Conservation (phyloP, 2,113 vertebrate genomes). For the Gavialis gangeticus region DNA sequence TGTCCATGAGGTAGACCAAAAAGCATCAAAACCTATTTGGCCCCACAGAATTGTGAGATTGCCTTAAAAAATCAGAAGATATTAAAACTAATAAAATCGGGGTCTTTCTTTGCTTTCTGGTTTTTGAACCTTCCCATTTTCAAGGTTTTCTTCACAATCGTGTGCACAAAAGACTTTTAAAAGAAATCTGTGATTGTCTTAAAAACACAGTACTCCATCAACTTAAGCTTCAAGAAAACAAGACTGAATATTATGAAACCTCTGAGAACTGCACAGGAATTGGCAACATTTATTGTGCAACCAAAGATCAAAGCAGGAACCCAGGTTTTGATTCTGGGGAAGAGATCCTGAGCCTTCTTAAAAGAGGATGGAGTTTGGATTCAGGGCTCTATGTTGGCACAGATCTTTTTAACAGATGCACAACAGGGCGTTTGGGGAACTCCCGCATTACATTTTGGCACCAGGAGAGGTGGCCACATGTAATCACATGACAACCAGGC, state of each 20-base stretch:
- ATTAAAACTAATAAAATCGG: neutral
- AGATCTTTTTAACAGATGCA: fast-evolving
- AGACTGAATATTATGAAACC: neutral
- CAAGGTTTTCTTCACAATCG: neutral
- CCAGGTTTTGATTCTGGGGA: neutral
- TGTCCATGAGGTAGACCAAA: neutral
- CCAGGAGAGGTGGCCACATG: neutral
- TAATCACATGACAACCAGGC: neutral
- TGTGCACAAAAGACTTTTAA: neutral
- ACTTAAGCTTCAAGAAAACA: neutral
- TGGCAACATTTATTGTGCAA: neutral
- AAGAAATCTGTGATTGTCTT: neutral
- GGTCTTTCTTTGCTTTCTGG: neutral
- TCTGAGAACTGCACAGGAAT: neutral
- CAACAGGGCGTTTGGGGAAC: neutral
- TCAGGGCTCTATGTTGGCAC: fast-evolving
- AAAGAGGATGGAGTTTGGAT: neutral
- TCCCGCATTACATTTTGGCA: neutral
- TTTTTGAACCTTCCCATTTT: neutral
- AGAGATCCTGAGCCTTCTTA: fast-evolving
- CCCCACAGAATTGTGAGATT: neutral
- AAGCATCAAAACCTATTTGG: neutral
- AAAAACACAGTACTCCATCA: fast-evolving
- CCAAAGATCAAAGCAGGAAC: neutral
- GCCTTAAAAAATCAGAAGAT: neutral